phyloP scores from a whole-genome alignment of 2,113 vertebrate genomes.

The Melanostigma gelatinosum region DNA sequence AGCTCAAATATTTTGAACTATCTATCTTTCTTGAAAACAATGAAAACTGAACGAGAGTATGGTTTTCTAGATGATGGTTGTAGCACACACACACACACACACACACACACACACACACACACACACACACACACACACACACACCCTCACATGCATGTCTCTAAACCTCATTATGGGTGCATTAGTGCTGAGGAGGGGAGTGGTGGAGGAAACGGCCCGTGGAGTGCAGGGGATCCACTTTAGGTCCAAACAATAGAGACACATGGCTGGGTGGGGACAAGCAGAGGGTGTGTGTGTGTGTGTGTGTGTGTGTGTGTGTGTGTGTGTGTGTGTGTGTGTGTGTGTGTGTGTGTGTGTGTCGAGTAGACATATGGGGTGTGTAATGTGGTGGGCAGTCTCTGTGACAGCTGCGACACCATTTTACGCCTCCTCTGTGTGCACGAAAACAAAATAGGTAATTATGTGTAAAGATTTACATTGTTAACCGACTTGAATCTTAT shows the following conservation, averaged over 20 bases:
- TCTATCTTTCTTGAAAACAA: background rate
- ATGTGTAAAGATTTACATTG: background rate
- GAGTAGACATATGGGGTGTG: slow-evolving; percentile 48
- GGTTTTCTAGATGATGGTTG: background rate
- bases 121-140: background rate
- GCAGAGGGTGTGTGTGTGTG: slow-evolving; percentile 5
- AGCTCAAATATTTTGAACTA: background rate
- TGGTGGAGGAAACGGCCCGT: slow-evolving; percentile 24
- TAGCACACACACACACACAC: background rate
- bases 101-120: slow-evolving; percentile 3
- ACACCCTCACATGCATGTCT: slow-evolving; percentile 22
- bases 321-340: background rate
- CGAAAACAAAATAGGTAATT: slow-evolving; percentile 29
- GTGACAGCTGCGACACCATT: slow-evolving; percentile 75
- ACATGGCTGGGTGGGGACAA: slow-evolving; percentile 71
- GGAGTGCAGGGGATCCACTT: slow-evolving; percentile 39
- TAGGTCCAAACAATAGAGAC: slow-evolving; percentile 76
- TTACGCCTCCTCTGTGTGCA: slow-evolving; percentile 31
- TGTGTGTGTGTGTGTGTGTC: slow-evolving; percentile 11
- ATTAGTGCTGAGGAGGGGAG: slow-evolving; percentile 49
- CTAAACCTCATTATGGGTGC: slow-evolving; percentile 44
- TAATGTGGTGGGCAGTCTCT: slow-evolving; percentile 43
- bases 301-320: slow-evolving; percentile 11
- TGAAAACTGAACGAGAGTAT: background rate
- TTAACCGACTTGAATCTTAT: background rate